A percentile compares a stretch with the other conserved stretches of the same genome.
These are phyloP conservation scores for Netelia virgata DNA, from an alignment of 2,888 invertebrate species.

Conservation along the genomic window DNA sequence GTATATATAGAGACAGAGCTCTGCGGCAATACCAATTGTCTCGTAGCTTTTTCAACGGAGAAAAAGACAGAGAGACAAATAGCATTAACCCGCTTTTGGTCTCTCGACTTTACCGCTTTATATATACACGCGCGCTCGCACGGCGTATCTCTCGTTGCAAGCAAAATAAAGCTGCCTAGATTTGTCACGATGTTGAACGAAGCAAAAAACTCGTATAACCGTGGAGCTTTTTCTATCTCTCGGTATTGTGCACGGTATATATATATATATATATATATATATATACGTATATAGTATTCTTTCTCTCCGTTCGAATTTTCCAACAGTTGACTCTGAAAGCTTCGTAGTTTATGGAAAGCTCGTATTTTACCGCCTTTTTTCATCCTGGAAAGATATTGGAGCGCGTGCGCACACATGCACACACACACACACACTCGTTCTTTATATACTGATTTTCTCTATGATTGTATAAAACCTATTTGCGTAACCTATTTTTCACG, in stretches of 20 bases:
- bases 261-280: background rate
- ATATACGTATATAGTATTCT: conserved; percentile 14
- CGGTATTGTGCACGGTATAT: background rate
- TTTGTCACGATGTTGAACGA: conserved; percentile 71
- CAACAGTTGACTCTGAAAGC: conserved; percentile 33
- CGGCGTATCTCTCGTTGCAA: conserved; percentile 44
- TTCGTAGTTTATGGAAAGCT: conserved; percentile 49
- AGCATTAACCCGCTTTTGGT: conserved; percentile 72
- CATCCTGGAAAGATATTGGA: background rate
- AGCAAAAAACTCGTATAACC: conserved; percentile 48
- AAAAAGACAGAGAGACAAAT: conserved; percentile 70
- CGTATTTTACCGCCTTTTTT: background rate
- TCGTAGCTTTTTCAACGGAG: conserved; percentile 57
- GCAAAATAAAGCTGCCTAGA: conserved; percentile 74
- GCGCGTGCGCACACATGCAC: too few relatives aligned
- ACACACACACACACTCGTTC: background rate
- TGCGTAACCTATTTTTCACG: too few relatives aligned
- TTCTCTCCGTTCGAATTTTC: conserved; percentile 39
- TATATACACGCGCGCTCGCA: conserved; percentile 12
- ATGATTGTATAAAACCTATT: background rate
- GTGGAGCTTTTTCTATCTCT: conserved; percentile 48
- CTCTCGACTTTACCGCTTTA: conserved; percentile 56
- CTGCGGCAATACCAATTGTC: conserved; percentile 49
- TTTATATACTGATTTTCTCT: background rate
- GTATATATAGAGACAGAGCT: conserved; percentile 35